phyloP scores from a whole-genome alignment of 1,140 invertebrate genomes.

The Bombus cullumanus region DNA sequence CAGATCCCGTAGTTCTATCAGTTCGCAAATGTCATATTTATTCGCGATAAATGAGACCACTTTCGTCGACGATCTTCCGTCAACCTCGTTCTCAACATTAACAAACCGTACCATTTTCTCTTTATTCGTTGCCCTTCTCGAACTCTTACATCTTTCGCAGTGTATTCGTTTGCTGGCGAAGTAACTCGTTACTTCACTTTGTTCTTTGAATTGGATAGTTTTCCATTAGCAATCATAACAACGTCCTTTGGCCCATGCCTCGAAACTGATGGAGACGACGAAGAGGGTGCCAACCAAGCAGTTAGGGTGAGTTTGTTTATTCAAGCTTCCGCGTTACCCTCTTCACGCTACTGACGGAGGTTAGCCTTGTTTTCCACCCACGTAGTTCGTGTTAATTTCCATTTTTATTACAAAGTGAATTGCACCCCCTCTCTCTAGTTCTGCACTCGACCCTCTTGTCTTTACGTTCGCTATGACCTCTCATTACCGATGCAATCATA shows the following conservation, averaged over 20 bases:
- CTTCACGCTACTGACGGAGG: constrained; percentile 69
- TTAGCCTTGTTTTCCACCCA: constrained; percentile 72
- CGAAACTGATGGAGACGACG: constrained; percentile 69
- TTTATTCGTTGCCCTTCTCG: constrained; percentile 46
- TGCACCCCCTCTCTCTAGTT: constrained; percentile 61
- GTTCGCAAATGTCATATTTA: constrained; percentile 19
- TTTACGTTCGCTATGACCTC: constrained; percentile 24
- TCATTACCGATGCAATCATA: background rate
- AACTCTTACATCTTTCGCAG: constrained; percentile 60
- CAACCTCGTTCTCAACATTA: constrained; percentile 71
- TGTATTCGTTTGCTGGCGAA: constrained; percentile 66
- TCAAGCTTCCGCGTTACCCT: constrained; percentile 70
- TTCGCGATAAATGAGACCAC: constrained; percentile 50
- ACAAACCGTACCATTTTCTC: constrained; percentile 73
- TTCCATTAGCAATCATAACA: constrained; percentile 82
- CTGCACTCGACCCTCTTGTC: background rate
- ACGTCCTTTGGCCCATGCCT: constrained; percentile 74
- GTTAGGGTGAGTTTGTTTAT: constrained; percentile 75
- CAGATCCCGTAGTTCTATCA: background rate
- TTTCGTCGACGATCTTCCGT: constrained; percentile 48
- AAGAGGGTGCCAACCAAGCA: constrained; percentile 64
- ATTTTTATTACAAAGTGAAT: constrained; percentile 81
- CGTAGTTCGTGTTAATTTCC: constrained; percentile 77
- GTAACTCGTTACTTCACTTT: constrained; percentile 80
- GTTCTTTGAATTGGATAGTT: constrained; percentile 82